These are phyloP conservation scores for Porphyrio hochstetteri DNA, from an alignment of 2,113 vertebrate genomes.

Conservation along the genomic window DNA sequence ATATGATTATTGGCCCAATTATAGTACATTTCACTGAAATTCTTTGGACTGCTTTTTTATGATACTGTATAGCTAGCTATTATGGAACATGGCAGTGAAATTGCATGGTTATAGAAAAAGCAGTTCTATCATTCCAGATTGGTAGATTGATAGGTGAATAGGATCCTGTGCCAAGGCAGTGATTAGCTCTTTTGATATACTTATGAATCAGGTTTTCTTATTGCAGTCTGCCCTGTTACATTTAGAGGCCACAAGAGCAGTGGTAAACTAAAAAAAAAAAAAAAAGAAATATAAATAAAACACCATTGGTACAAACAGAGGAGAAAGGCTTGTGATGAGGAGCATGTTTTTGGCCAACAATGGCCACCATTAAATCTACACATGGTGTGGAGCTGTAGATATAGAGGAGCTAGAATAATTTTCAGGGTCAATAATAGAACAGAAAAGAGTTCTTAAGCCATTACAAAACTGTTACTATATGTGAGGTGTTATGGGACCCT, in stretches of 20 bases:
- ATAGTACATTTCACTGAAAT: conserved; percentile 5
- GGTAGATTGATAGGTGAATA: neutral
- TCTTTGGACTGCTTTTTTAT: neutral
- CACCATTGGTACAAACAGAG: neutral
- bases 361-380: neutral
- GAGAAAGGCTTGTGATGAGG: neutral
- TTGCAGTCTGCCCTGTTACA: neutral
- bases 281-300: too few relatives aligned
- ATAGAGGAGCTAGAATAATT: neutral
- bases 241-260: neutral
- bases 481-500: neutral
- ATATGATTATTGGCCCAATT: neutral
- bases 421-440: neutral
- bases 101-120: neutral
- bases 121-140: neutral
- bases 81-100: conserved; percentile 8
- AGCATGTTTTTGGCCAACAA: neutral
- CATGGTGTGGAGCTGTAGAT: neutral
- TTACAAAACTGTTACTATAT: neutral
- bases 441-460: neutral
- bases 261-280: neutral
- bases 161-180: neutral
- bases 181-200: neutral
- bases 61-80: neutral
- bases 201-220: neutral